These are phyloP conservation scores for Umimayanthus kanabou DNA, from an alignment of 92 coral and sea anemone species.

Conservation along the genomic window DNA sequence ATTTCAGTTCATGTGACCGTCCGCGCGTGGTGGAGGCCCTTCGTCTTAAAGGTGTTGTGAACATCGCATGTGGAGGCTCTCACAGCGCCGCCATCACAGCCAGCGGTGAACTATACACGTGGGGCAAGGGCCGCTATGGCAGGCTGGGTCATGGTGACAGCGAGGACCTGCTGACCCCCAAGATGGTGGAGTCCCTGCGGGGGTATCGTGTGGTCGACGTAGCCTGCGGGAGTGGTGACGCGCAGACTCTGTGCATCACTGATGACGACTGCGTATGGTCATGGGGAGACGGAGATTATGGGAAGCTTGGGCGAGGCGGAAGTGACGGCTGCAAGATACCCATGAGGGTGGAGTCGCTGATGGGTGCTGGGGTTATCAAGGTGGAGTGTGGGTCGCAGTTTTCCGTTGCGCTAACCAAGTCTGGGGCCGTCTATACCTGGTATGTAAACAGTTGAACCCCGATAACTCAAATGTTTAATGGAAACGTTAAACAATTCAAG, in stretches of 20 bases:
- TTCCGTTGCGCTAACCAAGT: slow-evolving; percentile 94
- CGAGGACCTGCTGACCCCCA: slow-evolving; percentile 89
- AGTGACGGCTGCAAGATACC: slow-evolving; percentile 99
- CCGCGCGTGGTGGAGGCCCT: slow-evolving; percentile 90
- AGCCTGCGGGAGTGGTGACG: slow-evolving; percentile 99
- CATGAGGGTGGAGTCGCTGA: slow-evolving; percentile 83
- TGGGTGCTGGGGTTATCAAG: slow-evolving; percentile 82
- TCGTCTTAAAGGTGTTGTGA: slow-evolving; percentile 83
- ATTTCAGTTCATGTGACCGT: slow-evolving; percentile 82
- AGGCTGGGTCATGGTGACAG: slow-evolving; percentile 97
- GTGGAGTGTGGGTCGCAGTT: slow-evolving; percentile 99
- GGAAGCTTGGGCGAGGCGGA: slow-evolving; percentile 98
- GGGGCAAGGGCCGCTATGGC: slow-evolving; percentile 99
- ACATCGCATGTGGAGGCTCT: slow-evolving; percentile 94
- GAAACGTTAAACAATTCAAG: too few species aligned
- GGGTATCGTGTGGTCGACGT: slow-evolving; percentile 92
- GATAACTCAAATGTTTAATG: neutral
- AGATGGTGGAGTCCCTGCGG: slow-evolving; percentile 87
- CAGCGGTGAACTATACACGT: slow-evolving; percentile 87
- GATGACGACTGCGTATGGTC: slow-evolving; percentile 98
- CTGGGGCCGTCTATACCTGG: slow-evolving; percentile 97
- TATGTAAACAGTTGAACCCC: slow-evolving; percentile 43
- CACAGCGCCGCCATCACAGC: slow-evolving; percentile 91
- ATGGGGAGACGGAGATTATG: slow-evolving; percentile 99
- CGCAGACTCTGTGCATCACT: slow-evolving; percentile 96